phyloP scores from a whole-genome alignment of 1,140 invertebrate genomes.

The Drosophila nigrodunni region DNA sequence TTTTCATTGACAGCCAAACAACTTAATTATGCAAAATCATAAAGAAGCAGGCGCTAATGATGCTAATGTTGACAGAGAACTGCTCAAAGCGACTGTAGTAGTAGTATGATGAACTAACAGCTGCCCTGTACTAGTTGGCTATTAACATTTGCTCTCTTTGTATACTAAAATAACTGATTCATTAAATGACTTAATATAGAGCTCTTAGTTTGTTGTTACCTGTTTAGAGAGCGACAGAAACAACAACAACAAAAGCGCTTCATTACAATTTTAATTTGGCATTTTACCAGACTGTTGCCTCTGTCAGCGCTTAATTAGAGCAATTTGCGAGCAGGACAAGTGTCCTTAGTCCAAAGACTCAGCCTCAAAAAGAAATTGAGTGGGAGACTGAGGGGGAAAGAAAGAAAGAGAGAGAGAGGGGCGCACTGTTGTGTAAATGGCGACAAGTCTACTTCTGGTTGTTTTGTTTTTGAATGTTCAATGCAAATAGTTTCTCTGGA shows the following conservation, averaged over 20 bases:
- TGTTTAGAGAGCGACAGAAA: not conserved
- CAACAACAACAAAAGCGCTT: slow-evolving; percentile 36
- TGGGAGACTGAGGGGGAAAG: not conserved
- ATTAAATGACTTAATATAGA: slow-evolving; percentile 10
- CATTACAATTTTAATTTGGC: slow-evolving; percentile 78
- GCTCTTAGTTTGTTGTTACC: slow-evolving; percentile 2
- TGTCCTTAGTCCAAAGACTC: slow-evolving; percentile 51
- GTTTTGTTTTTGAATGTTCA: slow-evolving; percentile 54
- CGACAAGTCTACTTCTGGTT: slow-evolving; percentile 36
- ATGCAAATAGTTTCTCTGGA: slow-evolving; percentile 64
- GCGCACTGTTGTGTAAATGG: slow-evolving; percentile 45
- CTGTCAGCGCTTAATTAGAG: slow-evolving; percentile 71
- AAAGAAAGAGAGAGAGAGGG: not conserved
- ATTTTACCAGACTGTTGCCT: slow-evolving; percentile 63
- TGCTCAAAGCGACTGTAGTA: slow-evolving; percentile 2
- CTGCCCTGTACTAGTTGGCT: not conserved
- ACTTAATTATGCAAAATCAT: slow-evolving; percentile 59
- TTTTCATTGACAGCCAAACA: slow-evolving; percentile 46
- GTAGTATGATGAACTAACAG: not conserved
- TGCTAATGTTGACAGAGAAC: slow-evolving; percentile 7
- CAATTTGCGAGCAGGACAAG: slow-evolving; percentile 73
- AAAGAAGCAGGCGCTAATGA: slow-evolving; percentile 55
- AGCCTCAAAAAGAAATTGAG: not conserved
- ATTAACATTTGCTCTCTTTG: not conserved
- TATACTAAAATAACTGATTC: not conserved